Conservation (phyloP, 2,888 invertebrate species). For the Hypomecis atomaria region DNA sequence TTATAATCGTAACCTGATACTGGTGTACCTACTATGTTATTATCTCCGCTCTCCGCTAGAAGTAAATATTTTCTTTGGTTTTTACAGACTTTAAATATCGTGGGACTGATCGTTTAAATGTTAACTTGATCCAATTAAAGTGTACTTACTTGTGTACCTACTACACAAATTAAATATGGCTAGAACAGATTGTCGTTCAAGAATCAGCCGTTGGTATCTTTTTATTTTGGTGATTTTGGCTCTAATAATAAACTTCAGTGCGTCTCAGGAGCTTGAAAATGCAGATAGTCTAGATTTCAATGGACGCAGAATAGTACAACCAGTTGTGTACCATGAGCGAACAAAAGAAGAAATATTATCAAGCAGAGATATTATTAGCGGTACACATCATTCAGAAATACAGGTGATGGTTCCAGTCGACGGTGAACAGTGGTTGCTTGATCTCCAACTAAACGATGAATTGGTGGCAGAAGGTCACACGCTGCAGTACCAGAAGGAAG, state of each 20-base stretch:
- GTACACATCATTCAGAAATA: slow-evolving; percentile 73
- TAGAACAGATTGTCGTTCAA: not conserved
- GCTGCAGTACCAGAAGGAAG: slow-evolving; percentile 84
- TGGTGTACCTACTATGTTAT: too few relatives aligned
- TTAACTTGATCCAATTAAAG: too few relatives aligned
- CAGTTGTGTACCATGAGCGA: slow-evolving; percentile 89
- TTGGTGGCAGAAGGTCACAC: slow-evolving; percentile 88
- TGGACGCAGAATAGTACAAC: slow-evolving; percentile 87
- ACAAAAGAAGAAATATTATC: slow-evolving; percentile 89
- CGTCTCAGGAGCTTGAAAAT: slow-evolving; percentile 29
- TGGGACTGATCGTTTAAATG: too few relatives aligned
- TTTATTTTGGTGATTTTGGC: not conserved
- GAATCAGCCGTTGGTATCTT: not conserved
- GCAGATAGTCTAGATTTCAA: slow-evolving; percentile 87
- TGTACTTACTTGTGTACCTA: too few relatives aligned
- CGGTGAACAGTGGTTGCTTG: slow-evolving; percentile 87
- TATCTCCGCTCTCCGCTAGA: too few relatives aligned
- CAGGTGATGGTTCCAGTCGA: slow-evolving; percentile 88
- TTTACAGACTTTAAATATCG: too few relatives aligned
- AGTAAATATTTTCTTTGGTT: too few relatives aligned
- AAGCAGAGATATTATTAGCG: slow-evolving; percentile 89
- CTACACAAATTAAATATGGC: too few relatives aligned
- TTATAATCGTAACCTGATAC: too few relatives aligned
- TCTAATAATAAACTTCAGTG: not conserved
- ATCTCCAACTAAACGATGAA: slow-evolving; percentile 89